phyloP scores from a whole-genome alignment of 2,113 vertebrate genomes.

The Salvelinus namaycush region DNA sequence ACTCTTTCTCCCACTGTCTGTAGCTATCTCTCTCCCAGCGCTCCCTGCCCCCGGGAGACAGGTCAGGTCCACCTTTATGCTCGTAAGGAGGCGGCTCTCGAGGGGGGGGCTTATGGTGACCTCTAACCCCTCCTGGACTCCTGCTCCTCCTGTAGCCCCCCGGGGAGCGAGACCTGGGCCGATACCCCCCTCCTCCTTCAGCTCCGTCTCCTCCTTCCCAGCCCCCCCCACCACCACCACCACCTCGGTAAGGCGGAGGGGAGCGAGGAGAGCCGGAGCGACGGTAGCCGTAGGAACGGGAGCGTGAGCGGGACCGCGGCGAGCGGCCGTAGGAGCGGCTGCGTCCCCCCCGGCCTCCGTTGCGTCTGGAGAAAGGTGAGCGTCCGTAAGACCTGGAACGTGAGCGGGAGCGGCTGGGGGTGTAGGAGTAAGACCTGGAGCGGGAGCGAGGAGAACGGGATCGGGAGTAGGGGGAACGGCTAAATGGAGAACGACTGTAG shows the following conservation, averaged over 20 bases:
- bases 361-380: slow-evolving; percentile 85
- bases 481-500: slow-evolving; percentile 90
- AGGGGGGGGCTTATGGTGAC: slow-evolving; percentile 77
- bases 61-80: slow-evolving; percentile 84
- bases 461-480: slow-evolving; percentile 89
- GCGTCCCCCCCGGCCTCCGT: slow-evolving; percentile 77
- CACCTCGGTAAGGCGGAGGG: slow-evolving; percentile 79
- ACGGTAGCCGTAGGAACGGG: slow-evolving; percentile 88
- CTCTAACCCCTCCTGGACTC: slow-evolving; percentile 71
- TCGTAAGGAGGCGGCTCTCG: slow-evolving; percentile 85
- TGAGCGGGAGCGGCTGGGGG: slow-evolving; percentile 63
- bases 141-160: slow-evolving; percentile 78
- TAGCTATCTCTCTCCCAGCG: slow-evolving; percentile 90
- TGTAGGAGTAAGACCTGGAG: slow-evolving; percentile 86
- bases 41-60: slow-evolving; percentile 75
- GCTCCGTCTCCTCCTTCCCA: slow-evolving; percentile 56
- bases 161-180: slow-evolving; percentile 82
- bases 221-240: slow-evolving; percentile 16
- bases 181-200: slow-evolving; percentile 3
- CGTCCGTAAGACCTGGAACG: slow-evolving; percentile 89
- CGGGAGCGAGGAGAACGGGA: slow-evolving; percentile 88
- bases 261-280: slow-evolving; percentile 84
- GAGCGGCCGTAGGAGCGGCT: slow-evolving; percentile 74
- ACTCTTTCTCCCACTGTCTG: slow-evolving; percentile 93
- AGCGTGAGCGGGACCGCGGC: slow-evolving; percentile 62